Conservation (phyloP, 2,888 invertebrate genomes). For the Netelia fuscicornis region DNA sequence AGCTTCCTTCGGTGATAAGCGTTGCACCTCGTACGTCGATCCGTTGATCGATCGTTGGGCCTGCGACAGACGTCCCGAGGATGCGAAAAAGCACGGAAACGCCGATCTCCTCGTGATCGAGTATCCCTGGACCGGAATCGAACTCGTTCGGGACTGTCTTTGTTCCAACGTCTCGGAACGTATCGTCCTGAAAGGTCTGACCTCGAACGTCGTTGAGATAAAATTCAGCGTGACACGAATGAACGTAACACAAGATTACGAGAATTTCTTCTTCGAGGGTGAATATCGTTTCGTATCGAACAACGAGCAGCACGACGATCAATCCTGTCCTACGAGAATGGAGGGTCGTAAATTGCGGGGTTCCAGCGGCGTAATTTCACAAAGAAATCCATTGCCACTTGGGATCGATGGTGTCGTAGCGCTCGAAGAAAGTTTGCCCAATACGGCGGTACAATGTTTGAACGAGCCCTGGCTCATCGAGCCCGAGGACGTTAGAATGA, state of each 20-base stretch:
- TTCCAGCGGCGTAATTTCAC: constrained; percentile 90
- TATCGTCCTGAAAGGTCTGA: constrained; percentile 88
- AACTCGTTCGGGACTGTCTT: constrained; percentile 90
- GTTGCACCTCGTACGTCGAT: constrained; percentile 89
- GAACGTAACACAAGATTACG: constrained; percentile 93
- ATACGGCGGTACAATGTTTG: constrained; percentile 86
- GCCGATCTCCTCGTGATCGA: constrained; percentile 80
- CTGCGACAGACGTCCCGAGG: constrained; percentile 86
- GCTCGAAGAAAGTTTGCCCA: constrained; percentile 71
- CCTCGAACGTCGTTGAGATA: constrained; percentile 90
- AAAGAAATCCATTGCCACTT: constrained; percentile 87
- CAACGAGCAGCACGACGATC: constrained; percentile 85
- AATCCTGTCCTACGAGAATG: constrained; percentile 88
- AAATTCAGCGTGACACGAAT: constrained; percentile 91
- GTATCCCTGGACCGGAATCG: constrained; percentile 85
- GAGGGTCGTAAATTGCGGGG: constrained; percentile 89
- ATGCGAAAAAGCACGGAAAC: constrained; percentile 67
- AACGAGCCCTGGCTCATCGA: constrained; percentile 93
- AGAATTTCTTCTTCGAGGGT: constrained; percentile 92
- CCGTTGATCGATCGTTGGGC: constrained; percentile 89
- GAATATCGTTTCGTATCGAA: constrained; percentile 89
- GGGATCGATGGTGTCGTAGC: constrained; percentile 63
- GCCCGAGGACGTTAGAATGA: constrained; percentile 89
- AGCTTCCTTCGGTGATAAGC: constrained; percentile 89
- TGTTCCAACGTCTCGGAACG: constrained; percentile 90